These are phyloP conservation scores for Epinephelus coioides DNA, from an alignment of 2,797 vertebrate species.

Conservation along the genomic window DNA sequence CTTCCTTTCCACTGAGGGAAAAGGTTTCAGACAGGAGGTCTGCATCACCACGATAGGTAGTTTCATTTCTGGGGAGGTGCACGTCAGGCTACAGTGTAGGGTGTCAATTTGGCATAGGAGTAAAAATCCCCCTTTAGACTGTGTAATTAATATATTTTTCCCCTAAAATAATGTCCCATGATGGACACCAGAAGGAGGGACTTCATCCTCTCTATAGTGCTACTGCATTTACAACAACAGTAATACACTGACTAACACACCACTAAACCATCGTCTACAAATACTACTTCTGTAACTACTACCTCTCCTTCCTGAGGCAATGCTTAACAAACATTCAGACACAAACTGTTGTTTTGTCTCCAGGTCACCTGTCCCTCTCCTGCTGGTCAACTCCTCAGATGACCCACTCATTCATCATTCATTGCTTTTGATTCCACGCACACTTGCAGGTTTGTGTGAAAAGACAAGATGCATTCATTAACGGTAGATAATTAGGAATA, in stretches of 20 bases:
- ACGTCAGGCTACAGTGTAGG: too few relatives aligned
- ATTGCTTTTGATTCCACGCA: conserved; percentile 93
- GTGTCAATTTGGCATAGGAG: too few relatives aligned
- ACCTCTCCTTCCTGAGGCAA: background rate
- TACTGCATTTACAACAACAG: background rate
- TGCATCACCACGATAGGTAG: too few relatives aligned
- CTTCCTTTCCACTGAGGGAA: too few relatives aligned
- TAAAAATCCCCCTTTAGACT: too few relatives aligned
- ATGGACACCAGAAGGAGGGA: too few relatives aligned
- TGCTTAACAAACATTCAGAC: background rate
- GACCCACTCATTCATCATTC: conserved; percentile 95
- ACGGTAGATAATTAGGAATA: background rate
- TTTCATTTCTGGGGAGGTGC: too few relatives aligned
- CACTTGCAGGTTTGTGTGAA: conserved; percentile 89
- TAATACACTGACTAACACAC: background rate
- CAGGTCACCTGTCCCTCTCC: conserved; percentile 94
- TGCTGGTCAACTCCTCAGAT: conserved; percentile 95
- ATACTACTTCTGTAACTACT: background rate
- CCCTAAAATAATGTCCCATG: too few relatives aligned
- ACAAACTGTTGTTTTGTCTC: conserved; percentile 14
- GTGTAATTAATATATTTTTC: too few relatives aligned
- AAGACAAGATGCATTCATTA: background rate
- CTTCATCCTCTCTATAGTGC: background rate
- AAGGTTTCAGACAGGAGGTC: too few relatives aligned
- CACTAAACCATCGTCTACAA: background rate